Conservation (phyloP, 1,140 invertebrate species). For the Cherax destructor region DNA sequence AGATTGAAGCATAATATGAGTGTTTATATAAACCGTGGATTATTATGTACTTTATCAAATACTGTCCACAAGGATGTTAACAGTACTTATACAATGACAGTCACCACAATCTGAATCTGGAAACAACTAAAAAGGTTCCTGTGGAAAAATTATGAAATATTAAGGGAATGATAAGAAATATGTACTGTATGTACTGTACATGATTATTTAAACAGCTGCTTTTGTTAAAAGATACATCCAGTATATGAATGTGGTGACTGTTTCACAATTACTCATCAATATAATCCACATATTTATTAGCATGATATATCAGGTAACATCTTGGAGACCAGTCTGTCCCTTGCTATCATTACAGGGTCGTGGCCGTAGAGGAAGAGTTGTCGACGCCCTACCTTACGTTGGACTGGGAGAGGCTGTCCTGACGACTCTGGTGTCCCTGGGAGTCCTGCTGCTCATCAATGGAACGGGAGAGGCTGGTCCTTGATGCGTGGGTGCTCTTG, state of each 20-base stretch:
- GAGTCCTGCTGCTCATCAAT: slow-evolving; percentile 61
- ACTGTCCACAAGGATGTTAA: slow-evolving; percentile 3
- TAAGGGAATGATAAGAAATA: not conserved
- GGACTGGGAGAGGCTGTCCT: slow-evolving; percentile 63
- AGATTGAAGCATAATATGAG: slow-evolving; percentile 62
- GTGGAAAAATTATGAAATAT: not conserved
- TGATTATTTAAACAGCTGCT: not conserved
- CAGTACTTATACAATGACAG: slow-evolving; percentile 1
- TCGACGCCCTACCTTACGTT: slow-evolving; percentile 70
- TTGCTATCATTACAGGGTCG: slow-evolving; percentile 23
- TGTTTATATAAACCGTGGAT: slow-evolving; percentile 17
- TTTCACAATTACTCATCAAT: slow-evolving; percentile 43
- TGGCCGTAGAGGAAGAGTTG: slow-evolving; percentile 19
- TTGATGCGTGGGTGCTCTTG: slow-evolving; percentile 60
- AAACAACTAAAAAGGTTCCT: not conserved
- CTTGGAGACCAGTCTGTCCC: slow-evolving; percentile 23
- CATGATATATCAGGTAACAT: slow-evolving; percentile 48
- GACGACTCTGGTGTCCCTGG: slow-evolving; percentile 62
- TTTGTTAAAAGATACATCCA: not conserved
- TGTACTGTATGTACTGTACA: no score
- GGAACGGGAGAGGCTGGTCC: slow-evolving; percentile 52
- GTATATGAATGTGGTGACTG: slow-evolving; percentile 38
- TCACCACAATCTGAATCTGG: slow-evolving; percentile 17
- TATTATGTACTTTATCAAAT: slow-evolving; percentile 16
- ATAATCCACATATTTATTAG: slow-evolving; percentile 38